Evolutionary conservation across 2,888 invertebrate genomes (phyloP).

Genomic region (Meiosimyza platycephala): DNA sequence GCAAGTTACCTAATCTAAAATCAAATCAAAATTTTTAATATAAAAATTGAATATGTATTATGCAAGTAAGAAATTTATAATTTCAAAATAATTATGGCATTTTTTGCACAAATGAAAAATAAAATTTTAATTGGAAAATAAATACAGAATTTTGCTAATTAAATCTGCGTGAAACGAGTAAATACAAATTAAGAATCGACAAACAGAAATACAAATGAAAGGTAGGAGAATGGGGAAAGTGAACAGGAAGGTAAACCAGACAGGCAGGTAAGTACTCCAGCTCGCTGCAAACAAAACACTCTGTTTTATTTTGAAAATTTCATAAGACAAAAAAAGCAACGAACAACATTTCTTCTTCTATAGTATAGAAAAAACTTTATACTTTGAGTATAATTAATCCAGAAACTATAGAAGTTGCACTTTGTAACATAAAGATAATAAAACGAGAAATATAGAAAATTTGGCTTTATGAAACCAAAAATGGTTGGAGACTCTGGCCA

Average conservation of each 20-base stretch:
- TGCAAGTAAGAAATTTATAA: neutral
- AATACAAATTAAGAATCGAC: neutral
- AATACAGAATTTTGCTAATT: slow-evolving; percentile 2
- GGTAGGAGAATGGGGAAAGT: neutral
- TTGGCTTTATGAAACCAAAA: too few species aligned
- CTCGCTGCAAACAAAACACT: too few species aligned
- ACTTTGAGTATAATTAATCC: too few species aligned
- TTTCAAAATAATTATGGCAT: slow-evolving; percentile 1
- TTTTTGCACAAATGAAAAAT: neutral
- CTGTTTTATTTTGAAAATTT: too few species aligned
- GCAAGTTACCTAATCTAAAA: neutral
- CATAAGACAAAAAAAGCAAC: too few species aligned
- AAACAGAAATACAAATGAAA: neutral
- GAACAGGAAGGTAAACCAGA: neutral
- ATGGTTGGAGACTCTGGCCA: too few species aligned
- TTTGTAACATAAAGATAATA: too few species aligned
- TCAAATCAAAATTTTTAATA: neutral
- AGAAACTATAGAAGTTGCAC: too few species aligned
- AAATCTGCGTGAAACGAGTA: neutral
- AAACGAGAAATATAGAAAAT: too few species aligned
- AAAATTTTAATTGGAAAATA: too few species aligned
- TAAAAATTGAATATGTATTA: neutral
- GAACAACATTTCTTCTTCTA: too few species aligned
- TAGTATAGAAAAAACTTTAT: too few species aligned
- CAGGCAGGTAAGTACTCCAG: neutral